Evolutionary conservation across 2,113 vertebrate genomes (phyloP).

Genomic region (Pseudonaja textilis): DNA sequence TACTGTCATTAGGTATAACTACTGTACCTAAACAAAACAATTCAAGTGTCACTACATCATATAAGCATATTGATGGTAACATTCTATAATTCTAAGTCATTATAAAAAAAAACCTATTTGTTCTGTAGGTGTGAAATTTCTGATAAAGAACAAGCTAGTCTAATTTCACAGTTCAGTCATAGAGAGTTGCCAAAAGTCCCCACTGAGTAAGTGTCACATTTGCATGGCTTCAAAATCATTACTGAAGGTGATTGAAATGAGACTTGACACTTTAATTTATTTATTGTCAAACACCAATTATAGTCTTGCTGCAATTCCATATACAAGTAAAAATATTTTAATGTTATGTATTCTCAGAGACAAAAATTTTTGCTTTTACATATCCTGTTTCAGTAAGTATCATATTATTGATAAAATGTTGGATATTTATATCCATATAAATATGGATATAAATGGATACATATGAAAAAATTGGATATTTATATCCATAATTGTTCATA

Average conservation of each 20-base stretch:
- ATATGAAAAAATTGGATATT: conserved; percentile 37
- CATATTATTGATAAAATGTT: conserved; percentile 53
- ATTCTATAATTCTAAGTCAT: conserved; percentile 35
- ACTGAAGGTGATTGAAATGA: conserved; percentile 65
- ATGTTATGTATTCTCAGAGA: conserved; percentile 49
- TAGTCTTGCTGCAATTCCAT: conserved; percentile 57
- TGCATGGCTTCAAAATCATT: conserved; percentile 71
- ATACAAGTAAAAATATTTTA: conserved; percentile 51
- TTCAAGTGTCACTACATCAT: conserved; percentile 21
- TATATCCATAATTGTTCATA: conserved; percentile 1
- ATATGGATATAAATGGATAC: too few species aligned
- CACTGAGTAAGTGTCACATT: conserved; percentile 68
- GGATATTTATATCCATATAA: conserved; percentile 15
- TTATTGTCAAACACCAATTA: conserved; percentile 64
- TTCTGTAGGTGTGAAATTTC: conserved; percentile 73
- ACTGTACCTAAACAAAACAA: conserved; percentile 7
- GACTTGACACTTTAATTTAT: conserved; percentile 69
- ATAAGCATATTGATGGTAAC: conserved; percentile 35
- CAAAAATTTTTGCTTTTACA: conserved; percentile 55
- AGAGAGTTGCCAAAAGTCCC: conserved; percentile 58
- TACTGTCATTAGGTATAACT: conserved; percentile 8
- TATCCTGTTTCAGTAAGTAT: conserved; percentile 36
- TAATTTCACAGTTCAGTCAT: conserved; percentile 74
- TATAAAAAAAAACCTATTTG: conserved; percentile 47
- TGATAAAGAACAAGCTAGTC: conserved; percentile 63